phyloP scores from a whole-genome alignment of 2,113 vertebrate genomes.

The Ammodytes dubius region DNA sequence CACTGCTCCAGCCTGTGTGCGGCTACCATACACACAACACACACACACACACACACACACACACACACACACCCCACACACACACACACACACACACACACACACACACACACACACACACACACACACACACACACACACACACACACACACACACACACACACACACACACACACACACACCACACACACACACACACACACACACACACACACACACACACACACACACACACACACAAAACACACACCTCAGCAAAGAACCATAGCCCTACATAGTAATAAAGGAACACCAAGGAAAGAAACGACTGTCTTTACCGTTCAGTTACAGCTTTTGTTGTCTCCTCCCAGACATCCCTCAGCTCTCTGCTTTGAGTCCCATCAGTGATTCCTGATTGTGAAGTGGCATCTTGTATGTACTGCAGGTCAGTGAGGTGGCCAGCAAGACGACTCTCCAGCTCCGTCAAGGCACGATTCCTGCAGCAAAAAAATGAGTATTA shows the following conservation, averaged over 20 bases:
- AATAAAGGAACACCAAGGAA: neutral
- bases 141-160: neutral
- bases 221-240: too few species aligned
- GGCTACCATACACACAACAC: neutral
- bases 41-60: neutral
- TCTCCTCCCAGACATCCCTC: slow-evolving; percentile 85
- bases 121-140: neutral
- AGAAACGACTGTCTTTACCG: slow-evolving; percentile 79
- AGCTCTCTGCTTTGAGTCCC: slow-evolving; percentile 71
- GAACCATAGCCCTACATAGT: too few species aligned
- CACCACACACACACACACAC: neutral
- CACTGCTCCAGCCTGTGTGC: slow-evolving; percentile 88
- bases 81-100: neutral
- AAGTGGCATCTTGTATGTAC: slow-evolving; percentile 72
- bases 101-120: neutral
- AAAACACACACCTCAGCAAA: neutral
- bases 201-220: neutral
- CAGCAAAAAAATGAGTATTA: neutral
- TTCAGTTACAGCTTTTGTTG: slow-evolving; percentile 82
- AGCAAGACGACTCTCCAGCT: slow-evolving; percentile 85
- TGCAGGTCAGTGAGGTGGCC: slow-evolving; percentile 83
- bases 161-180: neutral
- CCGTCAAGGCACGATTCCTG: slow-evolving; percentile 87
- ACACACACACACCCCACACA: neutral
- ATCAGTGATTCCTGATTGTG: slow-evolving; percentile 65